Base-by-base conservation (phyloP, 2,113 vertebrate species). In the Irena cyanogastra region DNA sequence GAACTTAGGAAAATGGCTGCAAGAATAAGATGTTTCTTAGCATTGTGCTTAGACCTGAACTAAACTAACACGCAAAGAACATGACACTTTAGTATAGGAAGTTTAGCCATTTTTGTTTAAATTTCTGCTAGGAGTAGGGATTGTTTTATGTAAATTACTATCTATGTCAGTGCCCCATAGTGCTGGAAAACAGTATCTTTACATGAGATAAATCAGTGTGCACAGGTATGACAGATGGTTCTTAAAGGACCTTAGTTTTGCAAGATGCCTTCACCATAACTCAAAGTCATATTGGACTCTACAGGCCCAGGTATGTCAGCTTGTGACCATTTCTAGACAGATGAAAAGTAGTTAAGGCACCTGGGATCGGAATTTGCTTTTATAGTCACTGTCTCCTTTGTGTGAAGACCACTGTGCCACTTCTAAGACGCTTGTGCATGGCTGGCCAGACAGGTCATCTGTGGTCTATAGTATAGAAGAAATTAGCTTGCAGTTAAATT, bases 401-500 rank as follows among this genome's bases (percentile, higher is more conserved):
- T 59, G 13, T 66, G 74, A n/a, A 65, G 33, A 39, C 24, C 1
- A 0, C 8, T 64, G 24, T 61, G 47, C 16, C 18, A 8, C n/a
- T 89, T 70, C 7, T 70, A 33, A 61, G 18, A 37, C 54, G 13
- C 11, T 68, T 31, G 35, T 61, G 26, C 21, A 3, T 74, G 39
- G 28, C n/a, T 87, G 15, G 22, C 72, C 18, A 20, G 42, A 35
- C 49, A 69, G 66, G 28, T 69, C 26, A 30, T 74, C 42, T 72
- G 41, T 57, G 13, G 6, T 85, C 31, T 69, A 1, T 28, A 27
- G 21, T 41, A 14, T 0, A 27, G 76, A 60, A 71, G 19, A 60
- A 76, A 87, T 64, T 49, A 79, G 33, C 12, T 81, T 60, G 56
- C 26, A 59, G 23, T 77, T 78, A 66, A 94, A 82, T 79, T 94